Base-by-base conservation (phyloP, 2,888 invertebrate genomes). In the Scaeva pyrastri region DNA sequence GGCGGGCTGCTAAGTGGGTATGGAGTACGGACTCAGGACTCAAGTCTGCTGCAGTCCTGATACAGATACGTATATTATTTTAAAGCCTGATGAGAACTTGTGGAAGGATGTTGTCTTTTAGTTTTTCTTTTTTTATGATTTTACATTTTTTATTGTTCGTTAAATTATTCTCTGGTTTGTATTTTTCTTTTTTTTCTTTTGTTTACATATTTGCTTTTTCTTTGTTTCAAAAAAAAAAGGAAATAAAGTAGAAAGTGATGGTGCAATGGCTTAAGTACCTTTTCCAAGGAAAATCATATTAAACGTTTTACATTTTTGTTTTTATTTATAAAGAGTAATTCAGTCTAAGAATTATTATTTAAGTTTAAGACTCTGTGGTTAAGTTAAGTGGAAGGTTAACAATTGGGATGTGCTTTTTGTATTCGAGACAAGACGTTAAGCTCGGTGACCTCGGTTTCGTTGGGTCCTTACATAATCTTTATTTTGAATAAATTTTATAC, bases 31-130 rank as follows among this genome's bases (percentile, higher is more conserved):
- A 48, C 12, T 12, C 8, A 48, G 11, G 7, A 21, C 11, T 12
- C 21, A 7, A 10, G 19, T 21, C 1, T 19, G 26, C 48, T 60
- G 66, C 21, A 75, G 66, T 66, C 48, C 60, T 76, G 50, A 58
- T 41, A 60, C 48, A 58, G 23, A 43, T 43, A 36, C 36, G 6
- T 5, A 2, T 31, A 31, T 31, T 31, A 31, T 2, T 8, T 1
- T 23, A 23, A 0, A 3, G 12, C 7, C 19, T 64, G 31, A 39
- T 75, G 66, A 75, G 56, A 75, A 48, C 11, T 48, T 66, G 55
- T 21, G 52, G 21, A 41, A 62, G 60, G 41, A 62, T 62, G 60
- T 23, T 23, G 41, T 23, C 21, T 39, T 23, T 10, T 23, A 14
- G n/a, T 23, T 23, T 7, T 21, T 21, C 12, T 26, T 36, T 11